Conservation (phyloP, 2,888 invertebrate species). For the Phorcus lineatus region DNA sequence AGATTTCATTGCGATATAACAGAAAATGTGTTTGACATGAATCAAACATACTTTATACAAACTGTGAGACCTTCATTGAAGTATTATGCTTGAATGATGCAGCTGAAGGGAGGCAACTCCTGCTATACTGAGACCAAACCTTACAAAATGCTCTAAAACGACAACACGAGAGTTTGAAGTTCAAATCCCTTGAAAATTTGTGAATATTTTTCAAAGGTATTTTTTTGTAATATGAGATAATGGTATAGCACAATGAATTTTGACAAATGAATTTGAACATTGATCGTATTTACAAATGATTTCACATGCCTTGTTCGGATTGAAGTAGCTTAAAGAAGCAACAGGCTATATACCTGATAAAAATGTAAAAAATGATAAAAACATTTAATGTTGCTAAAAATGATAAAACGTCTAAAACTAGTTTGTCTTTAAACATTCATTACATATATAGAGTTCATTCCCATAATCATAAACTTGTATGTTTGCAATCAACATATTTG, state of each 20-base stretch:
- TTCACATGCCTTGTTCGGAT: not conserved
- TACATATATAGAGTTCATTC: slow-evolving; percentile 17
- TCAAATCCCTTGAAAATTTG: too few relatives aligned
- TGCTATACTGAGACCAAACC: not conserved
- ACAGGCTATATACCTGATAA: slow-evolving; percentile 6
- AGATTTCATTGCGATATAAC: too few relatives aligned
- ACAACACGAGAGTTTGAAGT: too few relatives aligned
- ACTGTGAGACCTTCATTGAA: not conserved
- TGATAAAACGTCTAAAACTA: slow-evolving; percentile 21
- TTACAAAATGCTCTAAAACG: too few relatives aligned
- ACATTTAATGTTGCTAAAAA: slow-evolving; percentile 13
- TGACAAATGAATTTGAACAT: not conserved
- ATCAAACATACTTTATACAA: too few relatives aligned
- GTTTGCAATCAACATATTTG: slow-evolving; percentile 16
- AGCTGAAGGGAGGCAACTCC: not conserved
- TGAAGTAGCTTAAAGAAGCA: not conserved
- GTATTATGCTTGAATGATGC: slow-evolving; percentile 11
- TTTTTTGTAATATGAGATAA: not conserved
- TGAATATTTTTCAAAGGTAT: too few relatives aligned
- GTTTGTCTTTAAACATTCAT: not conserved
- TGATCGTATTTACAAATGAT: not conserved
- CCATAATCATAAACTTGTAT: not conserved
- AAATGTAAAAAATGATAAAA: slow-evolving; percentile 14
- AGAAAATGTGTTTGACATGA: too few relatives aligned
- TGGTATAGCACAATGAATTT: not conserved